A percentile compares a stretch with the other conserved stretches of the same genome.
Conservation (phyloP, 2,888 invertebrate genomes). For the Andrena fulva region DNA sequence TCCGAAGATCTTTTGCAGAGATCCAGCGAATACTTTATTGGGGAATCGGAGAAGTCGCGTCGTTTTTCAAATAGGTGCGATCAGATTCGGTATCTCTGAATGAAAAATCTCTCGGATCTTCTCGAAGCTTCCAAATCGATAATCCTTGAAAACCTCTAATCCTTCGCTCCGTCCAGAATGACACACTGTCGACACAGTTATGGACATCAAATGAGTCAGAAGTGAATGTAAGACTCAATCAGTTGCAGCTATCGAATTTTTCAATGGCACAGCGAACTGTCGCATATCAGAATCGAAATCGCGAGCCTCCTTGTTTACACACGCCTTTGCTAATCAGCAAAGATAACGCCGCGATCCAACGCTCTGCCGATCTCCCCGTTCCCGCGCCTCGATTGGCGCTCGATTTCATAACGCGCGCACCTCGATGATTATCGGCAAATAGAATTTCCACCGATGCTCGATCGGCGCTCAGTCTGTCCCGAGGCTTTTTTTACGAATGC, state of each 20-base stretch:
- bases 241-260: no score
- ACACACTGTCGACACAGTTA: not conserved
- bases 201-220: no score
- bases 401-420: conserved; percentile 16
- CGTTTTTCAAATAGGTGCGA: not conserved
- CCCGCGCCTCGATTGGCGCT: not conserved
- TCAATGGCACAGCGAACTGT: no score
- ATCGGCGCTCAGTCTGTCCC: conserved; percentile 7
- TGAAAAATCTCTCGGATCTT: not conserved
- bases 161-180: not conserved
- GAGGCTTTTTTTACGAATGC: not conserved
- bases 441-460: conserved; percentile 28
- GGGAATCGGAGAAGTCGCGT: not conserved
- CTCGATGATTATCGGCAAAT: conserved; percentile 19
- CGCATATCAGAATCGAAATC: not conserved
- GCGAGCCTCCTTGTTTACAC: not conserved
- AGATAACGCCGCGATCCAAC: conserved; percentile 20
- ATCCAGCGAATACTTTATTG: no score
- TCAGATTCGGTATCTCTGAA: not conserved
- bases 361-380: not conserved
- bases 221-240: no score
- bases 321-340: conserved; percentile 1
- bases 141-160: not conserved
- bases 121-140: not conserved
- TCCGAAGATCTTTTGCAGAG: no score